Evolutionary conservation across 30 jellyfish, hydroid and myxozoan genomes (phyloP), one percentile per base, ranked within the genome.

Genomic region (Nemopilema nomurai): DNA sequence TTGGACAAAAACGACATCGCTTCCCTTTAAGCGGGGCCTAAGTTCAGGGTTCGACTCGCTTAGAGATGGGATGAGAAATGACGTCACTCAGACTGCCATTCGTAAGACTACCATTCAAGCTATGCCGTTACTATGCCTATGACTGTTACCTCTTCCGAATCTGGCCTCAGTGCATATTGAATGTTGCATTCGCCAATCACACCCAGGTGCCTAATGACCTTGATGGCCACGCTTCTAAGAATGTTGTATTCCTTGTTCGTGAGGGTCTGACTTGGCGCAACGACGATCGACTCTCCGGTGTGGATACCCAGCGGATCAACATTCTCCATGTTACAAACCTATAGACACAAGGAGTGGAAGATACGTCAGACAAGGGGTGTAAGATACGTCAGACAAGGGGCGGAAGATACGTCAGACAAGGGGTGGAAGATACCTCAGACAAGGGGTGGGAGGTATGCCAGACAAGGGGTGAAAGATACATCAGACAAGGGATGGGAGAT

Each of bases 311-410:
- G 97, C 17, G 98, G 98, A 71, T 93, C 98, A 65, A 93, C 49
- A 74, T 93, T 93, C 88, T 93, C 98, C 98, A 93, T 94, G 86
- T 94, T 94, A 62, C 99, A 94, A 24, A 94, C 98, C 98, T 92
- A 18, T 28, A 21, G 67, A 28, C 0, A 41, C 67, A 65, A 28
- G 29, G 7, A 18, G 24, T 6, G 18, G 64, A 31, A 32, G 1
- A 30, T 23, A 41, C 25, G 0, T 3, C 6, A 41, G 13, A 13
- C 57, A 41, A 13, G 57, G 57, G 18, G 64, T 27, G 25, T 1
- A 6, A 41, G 13, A 41, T 3, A 41, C 57, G 25, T 69, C 80
- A 18, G 9, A 8, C 19, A 9, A 16, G 19, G 19, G 19, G 67
- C 19, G 19, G 19, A 9, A 51, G 67, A 19, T 51, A 51, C 19